Conservation (phyloP, 2,797 vertebrate genomes). For the Anas capensis region DNA sequence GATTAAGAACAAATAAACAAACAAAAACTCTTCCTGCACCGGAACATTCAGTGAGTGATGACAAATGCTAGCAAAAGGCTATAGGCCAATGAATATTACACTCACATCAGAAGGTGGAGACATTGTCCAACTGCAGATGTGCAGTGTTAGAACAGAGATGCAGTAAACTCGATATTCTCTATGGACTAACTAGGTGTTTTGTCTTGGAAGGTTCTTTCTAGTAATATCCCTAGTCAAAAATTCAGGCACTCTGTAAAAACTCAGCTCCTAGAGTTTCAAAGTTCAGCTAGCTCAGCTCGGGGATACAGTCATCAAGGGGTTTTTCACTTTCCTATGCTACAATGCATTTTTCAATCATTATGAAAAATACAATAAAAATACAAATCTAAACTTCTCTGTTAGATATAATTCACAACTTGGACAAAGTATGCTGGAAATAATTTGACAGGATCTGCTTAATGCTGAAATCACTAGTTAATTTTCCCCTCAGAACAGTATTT, state of each 20-base stretch:
- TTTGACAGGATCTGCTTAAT: background rate
- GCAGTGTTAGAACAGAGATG: background rate
- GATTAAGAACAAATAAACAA: background rate
- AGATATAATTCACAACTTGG: background rate
- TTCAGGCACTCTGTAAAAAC: background rate
- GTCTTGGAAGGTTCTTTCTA: background rate
- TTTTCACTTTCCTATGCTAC: background rate
- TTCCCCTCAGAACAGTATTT: background rate
- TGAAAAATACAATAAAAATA: background rate
- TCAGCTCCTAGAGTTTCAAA: background rate
- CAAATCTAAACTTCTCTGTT: background rate
- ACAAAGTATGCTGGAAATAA: background rate
- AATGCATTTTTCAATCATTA: background rate
- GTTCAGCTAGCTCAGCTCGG: background rate
- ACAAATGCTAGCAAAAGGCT: background rate
- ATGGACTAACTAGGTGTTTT: background rate
- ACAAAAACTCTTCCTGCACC: background rate
- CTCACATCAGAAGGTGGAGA: background rate
- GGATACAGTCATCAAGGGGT: rapidly evolving
- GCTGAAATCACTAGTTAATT: background rate
- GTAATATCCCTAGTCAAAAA: background rate
- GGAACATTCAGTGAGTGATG: background rate
- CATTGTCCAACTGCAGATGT: too few relatives aligned
- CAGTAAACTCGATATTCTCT: background rate
- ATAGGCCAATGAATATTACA: background rate